Conservation (phyloP, 1,140 invertebrate genomes). For the Drosophila suzukii region DNA sequence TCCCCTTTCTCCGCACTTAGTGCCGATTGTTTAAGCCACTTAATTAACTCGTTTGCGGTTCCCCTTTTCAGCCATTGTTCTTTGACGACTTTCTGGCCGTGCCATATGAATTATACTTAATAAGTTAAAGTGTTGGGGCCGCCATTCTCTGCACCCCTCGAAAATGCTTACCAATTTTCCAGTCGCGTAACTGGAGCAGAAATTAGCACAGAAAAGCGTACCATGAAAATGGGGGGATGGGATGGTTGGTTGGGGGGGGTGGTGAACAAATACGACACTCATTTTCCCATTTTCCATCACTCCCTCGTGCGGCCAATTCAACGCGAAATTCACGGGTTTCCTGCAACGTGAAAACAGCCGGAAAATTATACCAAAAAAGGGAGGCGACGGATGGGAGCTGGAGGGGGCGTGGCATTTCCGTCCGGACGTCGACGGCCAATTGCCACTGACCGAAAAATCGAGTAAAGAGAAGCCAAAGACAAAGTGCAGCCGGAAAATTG, state of each 20-base stretch:
- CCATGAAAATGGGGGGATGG: constrained; percentile 2
- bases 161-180: constrained; percentile 21
- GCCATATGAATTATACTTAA: constrained; percentile 71
- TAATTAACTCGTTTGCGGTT: constrained; percentile 69
- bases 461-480: constrained; percentile 60
- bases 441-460: constrained; percentile 77
- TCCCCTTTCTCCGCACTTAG: background rate
- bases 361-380: constrained; percentile 65
- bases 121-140: constrained; percentile 31
- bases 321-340: constrained; percentile 69
- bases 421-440: constrained; percentile 60
- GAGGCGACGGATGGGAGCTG: background rate
- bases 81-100: constrained; percentile 36
- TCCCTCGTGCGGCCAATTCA: background rate
- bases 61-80: constrained; percentile 28
- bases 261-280: constrained; percentile 65
- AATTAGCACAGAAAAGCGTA: constrained; percentile 67
- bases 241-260: background rate
- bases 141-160: background rate
- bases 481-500: constrained; percentile 47
- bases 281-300: constrained; percentile 47
- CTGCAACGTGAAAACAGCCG: constrained; percentile 71
- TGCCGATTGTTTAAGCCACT: constrained; percentile 46
- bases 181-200: constrained; percentile 68
- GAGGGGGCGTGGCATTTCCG: constrained; percentile 27